Conservation (phyloP, 2,797 vertebrate genomes). For the Chromis chromis region DNA sequence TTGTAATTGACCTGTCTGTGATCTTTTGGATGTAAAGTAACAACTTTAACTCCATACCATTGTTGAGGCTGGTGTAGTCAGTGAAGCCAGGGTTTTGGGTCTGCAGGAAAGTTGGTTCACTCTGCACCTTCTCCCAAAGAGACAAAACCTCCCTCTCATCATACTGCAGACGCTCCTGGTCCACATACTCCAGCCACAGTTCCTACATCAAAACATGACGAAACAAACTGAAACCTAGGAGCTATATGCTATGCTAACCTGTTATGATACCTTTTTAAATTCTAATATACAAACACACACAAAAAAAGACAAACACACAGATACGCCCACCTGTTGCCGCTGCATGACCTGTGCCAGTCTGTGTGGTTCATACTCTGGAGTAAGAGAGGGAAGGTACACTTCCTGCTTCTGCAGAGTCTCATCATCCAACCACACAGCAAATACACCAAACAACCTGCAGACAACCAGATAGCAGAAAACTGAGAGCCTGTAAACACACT, state of each 20-base stretch:
- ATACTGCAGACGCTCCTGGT: slow-evolving; percentile 91
- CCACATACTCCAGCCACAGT: slow-evolving; percentile 94
- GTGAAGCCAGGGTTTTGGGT: slow-evolving; percentile 76
- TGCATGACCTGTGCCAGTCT: slow-evolving; percentile 96
- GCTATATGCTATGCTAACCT: background rate
- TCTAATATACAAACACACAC: background rate
- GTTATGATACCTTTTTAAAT: background rate
- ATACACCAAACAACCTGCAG: slow-evolving; percentile 92
- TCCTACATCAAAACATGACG: slow-evolving; percentile 81
- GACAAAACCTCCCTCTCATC: slow-evolving; percentile 89
- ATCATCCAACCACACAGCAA: slow-evolving; percentile 95
- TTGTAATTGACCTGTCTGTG: background rate
- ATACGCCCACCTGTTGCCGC: slow-evolving; percentile 84
- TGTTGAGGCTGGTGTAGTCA: slow-evolving; percentile 86
- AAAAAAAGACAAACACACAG: background rate
- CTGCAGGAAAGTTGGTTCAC: slow-evolving; percentile 85
- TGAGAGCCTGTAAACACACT: slow-evolving; percentile 5
- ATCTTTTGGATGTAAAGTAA: background rate
- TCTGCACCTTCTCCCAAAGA: slow-evolving; percentile 89
- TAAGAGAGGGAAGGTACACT: slow-evolving; percentile 92
- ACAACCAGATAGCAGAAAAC: slow-evolving; percentile 15
- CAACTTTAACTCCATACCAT: slow-evolving; percentile 81
- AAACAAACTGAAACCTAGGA: slow-evolving; percentile 12
- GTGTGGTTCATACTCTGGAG: slow-evolving; percentile 92
- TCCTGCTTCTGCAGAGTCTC: slow-evolving; percentile 95